These are phyloP conservation scores for Manduca sexta DNA, from an alignment of 1,140 invertebrate genomes.

Conservation along the genomic window DNA sequence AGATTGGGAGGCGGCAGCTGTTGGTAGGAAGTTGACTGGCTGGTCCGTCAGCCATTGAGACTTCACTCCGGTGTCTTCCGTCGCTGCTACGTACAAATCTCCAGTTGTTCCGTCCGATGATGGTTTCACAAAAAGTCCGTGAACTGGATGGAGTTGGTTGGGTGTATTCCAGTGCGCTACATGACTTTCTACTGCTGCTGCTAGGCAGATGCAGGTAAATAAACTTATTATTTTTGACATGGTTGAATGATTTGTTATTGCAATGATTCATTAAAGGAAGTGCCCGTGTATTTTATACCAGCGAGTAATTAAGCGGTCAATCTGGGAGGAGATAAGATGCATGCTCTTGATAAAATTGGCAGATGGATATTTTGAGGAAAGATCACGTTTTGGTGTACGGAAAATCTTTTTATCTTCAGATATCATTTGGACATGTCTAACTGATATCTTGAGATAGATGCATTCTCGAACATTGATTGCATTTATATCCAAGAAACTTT, in stretches of 20 bases:
- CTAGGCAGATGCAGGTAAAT: no score
- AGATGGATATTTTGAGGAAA: neutral
- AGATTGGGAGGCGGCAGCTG: slow-evolving; percentile 18
- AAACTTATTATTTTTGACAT: neutral
- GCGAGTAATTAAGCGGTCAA: neutral
- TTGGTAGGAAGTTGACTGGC: slow-evolving; percentile 49
- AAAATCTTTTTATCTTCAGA: neutral
- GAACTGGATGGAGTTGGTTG: slow-evolving; percentile 46
- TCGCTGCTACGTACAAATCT: slow-evolving; percentile 60
- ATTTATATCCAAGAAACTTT: no score
- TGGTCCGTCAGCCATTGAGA: slow-evolving; percentile 56
- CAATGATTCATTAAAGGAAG: neutral
- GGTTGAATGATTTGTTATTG: neutral
- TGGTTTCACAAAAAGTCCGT: slow-evolving; percentile 52
- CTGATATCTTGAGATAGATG: no score
- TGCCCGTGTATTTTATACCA: neutral
- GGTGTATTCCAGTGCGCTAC: slow-evolving; percentile 23
- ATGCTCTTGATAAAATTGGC: neutral
- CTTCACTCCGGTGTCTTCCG: slow-evolving; percentile 52
- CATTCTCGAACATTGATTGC: no score
- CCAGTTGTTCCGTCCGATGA: slow-evolving; percentile 55
- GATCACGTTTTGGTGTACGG: slow-evolving; percentile 15
- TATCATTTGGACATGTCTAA: no score
- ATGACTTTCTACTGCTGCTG: slow-evolving; percentile 10
- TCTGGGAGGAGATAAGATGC: neutral